Evolutionary conservation across 2,797 vertebrate genomes (phyloP).

Genomic region (Tolypeutes matacus): DNA sequence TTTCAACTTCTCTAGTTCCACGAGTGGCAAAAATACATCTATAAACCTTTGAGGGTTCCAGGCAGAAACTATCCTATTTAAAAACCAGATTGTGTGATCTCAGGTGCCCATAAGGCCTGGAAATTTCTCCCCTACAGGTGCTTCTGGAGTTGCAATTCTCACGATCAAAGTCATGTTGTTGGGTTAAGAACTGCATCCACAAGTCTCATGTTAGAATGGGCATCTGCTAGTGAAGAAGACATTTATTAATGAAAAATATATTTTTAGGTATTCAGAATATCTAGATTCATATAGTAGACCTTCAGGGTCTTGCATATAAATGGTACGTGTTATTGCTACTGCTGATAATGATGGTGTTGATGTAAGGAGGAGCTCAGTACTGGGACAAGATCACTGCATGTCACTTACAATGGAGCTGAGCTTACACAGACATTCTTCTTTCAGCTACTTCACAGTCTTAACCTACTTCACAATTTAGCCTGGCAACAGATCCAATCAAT

Average conservation of each 20-base stretch:
- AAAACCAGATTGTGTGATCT: not conserved
- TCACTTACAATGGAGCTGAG: not conserved
- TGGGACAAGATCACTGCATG: not conserved
- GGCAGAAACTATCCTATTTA: not conserved
- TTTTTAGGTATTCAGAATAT: not conserved
- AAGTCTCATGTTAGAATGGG: not conserved
- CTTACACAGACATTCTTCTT: not conserved
- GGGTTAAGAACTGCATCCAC: not conserved
- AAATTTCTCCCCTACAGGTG: not conserved
- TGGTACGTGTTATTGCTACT: not conserved
- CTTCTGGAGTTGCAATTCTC: conserved; percentile 37
- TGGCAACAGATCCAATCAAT: not conserved
- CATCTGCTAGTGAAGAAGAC: not conserved
- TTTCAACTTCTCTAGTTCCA: not conserved
- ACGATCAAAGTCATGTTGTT: not conserved
- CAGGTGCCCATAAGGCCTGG: not conserved
- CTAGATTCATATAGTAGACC: not conserved
- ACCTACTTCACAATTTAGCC: not conserved
- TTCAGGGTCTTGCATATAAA: not conserved
- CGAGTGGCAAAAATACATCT: not conserved
- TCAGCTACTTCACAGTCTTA: not conserved
- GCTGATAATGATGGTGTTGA: fast-evolving
- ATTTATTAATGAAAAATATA: not conserved
- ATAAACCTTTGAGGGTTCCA: not conserved
- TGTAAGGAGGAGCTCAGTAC: not conserved